Percentiles rank a stretch among this genome's conserved stretches.
These are phyloP conservation scores for Aproaerema taeniolella DNA, from an alignment of 2,888 invertebrate species.

Conservation along the genomic window DNA sequence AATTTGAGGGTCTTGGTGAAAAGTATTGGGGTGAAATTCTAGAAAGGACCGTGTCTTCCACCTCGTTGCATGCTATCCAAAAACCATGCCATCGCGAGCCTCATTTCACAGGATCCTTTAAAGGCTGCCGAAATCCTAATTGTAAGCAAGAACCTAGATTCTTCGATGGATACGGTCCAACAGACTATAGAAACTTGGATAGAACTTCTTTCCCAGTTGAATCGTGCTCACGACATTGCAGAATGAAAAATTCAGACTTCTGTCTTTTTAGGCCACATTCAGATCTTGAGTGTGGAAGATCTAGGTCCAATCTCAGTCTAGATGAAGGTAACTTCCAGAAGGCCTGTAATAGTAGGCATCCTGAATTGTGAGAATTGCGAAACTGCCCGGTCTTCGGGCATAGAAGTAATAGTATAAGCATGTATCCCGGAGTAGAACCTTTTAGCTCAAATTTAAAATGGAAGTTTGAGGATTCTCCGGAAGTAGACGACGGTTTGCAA, in stretches of 20 bases:
- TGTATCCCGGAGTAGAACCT: slow-evolving; percentile 69
- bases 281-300: slow-evolving; percentile 61
- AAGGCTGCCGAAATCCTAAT: slow-evolving; percentile 55
- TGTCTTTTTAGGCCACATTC: slow-evolving; percentile 64
- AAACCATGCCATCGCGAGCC: slow-evolving; percentile 67
- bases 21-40: slow-evolving; percentile 88
- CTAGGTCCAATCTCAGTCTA: slow-evolving; percentile 68
- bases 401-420: slow-evolving; percentile 71
- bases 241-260: slow-evolving; percentile 66
- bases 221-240: slow-evolving; percentile 65
- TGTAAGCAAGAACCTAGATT: slow-evolving; percentile 68
- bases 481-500: slow-evolving; percentile 54
- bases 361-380: slow-evolving; percentile 74
- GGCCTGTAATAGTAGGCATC: slow-evolving; percentile 65
- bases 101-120: slow-evolving; percentile 65
- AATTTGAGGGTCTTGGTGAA: slow-evolving; percentile 82
- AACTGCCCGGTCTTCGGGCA: slow-evolving; percentile 74
- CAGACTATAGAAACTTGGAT: slow-evolving; percentile 63
- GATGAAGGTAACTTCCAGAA: slow-evolving; percentile 70
- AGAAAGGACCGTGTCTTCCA: slow-evolving; percentile 86
- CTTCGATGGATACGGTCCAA: slow-evolving; percentile 59
- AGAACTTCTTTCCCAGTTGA: slow-evolving; percentile 70
- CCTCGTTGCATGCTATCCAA: slow-evolving; percentile 84
- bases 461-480: slow-evolving; percentile 64
- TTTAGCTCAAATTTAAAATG: slow-evolving; percentile 70